These are phyloP conservation scores for Tragelaphus buxtoni DNA, from an alignment of 2,113 vertebrate genomes.

Conservation along the genomic window DNA sequence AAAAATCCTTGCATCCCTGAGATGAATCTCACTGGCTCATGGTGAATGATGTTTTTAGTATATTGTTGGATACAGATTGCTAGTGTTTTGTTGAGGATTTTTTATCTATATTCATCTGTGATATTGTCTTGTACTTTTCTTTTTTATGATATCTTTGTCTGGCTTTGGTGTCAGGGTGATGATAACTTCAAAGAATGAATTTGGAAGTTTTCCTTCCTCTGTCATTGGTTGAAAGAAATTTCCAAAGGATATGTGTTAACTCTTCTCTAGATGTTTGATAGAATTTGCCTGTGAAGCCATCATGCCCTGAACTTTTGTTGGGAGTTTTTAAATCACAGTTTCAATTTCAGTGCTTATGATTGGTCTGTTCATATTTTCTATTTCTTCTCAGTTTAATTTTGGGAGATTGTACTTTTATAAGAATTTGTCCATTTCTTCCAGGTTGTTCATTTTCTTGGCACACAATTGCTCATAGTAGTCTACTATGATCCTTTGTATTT, in stretches of 20 bases:
- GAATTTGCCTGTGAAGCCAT: not conserved
- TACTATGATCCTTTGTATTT: not conserved
- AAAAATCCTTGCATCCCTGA: not conserved
- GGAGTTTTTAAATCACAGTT: not conserved
- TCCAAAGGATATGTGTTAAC: not conserved
- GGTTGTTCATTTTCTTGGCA: not conserved
- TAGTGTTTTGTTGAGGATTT: not conserved
- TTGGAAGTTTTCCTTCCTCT: not conserved
- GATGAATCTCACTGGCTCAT: not conserved
- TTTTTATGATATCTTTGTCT: not conserved
- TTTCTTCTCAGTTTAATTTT: not conserved
- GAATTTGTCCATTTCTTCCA: not conserved
- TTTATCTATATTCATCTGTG: not conserved
- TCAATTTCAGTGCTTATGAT: not conserved
- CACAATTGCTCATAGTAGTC: not conserved
- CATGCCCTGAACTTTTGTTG: not conserved
- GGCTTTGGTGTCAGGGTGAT: not conserved
- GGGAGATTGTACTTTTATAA: not conserved
- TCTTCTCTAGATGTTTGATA: not conserved
- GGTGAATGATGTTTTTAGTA: not conserved
- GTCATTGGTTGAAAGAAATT: not conserved
- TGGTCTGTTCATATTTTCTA: not conserved
- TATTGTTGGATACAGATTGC: not conserved
- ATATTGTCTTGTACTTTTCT: not conserved
- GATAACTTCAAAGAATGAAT: not conserved